Percentiles rank a stretch among this genome's conserved stretches.
Conservation (phyloP, 2,797 vertebrate species). For the Enteromius mattozi region DNA sequence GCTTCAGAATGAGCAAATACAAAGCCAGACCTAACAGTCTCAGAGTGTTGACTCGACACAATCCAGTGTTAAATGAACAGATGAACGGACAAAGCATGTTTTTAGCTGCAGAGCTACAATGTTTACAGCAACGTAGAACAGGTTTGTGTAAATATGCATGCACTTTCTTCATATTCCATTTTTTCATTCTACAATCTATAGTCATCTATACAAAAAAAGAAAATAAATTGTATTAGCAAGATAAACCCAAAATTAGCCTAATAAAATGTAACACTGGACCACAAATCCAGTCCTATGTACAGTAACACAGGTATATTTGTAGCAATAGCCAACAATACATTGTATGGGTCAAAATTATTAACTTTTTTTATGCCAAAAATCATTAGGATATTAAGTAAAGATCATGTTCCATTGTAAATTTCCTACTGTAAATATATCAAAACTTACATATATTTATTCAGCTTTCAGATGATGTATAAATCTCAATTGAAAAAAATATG, state of each 20-base stretch:
- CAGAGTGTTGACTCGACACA: slow-evolving; percentile 56
- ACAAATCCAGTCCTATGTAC: not conserved
- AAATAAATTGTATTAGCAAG: not conserved
- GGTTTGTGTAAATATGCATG: not conserved
- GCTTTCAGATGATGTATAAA: not conserved
- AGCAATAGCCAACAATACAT: not conserved
- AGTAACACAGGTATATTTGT: not conserved
- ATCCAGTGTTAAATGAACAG: slow-evolving; percentile 48
- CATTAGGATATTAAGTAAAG: no score
- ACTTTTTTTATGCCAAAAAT: no score
- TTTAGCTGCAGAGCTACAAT: slow-evolving; percentile 27
- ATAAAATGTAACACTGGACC: not conserved
- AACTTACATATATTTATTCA: no score
- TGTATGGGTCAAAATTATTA: no score
- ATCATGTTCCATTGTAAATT: no score
- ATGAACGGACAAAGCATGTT: slow-evolving; percentile 18
- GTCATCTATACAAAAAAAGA: not conserved
- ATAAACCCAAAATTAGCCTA: not conserved
- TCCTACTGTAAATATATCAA: no score
- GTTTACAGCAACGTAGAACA: not conserved
- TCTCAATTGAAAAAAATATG: not conserved
- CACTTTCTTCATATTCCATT: not conserved
- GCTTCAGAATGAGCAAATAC: slow-evolving; percentile 52
- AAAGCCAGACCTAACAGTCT: slow-evolving; percentile 47
- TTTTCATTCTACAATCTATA: not conserved